phyloP scores from a whole-genome alignment of 2,888 invertebrate species.

The Himalopsyche kuldschensis region DNA sequence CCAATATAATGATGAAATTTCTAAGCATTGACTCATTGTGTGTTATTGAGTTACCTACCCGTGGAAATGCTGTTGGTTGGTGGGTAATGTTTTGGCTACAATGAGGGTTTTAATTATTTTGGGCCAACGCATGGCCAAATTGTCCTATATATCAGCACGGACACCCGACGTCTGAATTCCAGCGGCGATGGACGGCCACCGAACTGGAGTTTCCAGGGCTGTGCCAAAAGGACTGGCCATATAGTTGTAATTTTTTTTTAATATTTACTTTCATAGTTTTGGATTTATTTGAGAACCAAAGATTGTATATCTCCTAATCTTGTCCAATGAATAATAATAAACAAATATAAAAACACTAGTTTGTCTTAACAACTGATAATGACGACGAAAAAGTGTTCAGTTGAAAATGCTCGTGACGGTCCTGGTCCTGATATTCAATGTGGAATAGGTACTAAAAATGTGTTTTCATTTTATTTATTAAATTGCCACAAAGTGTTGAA shows the following conservation, averaged over 20 bases:
- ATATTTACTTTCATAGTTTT: neutral
- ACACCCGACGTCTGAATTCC: constrained; percentile 2
- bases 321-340: too few species aligned
- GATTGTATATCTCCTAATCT: too few species aligned
- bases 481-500: too few species aligned
- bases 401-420: too few species aligned
- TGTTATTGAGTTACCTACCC: neutral
- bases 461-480: too few species aligned
- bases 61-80: neutral
- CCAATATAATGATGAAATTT: neutral
- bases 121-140: constrained; percentile 17
- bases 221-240: neutral
- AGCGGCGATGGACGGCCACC: neutral
- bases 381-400: too few species aligned
- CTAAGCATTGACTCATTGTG: neutral
- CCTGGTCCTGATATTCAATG: too few species aligned
- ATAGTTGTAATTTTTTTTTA: neutral
- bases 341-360: too few species aligned
- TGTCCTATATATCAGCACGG: constrained; percentile 27
- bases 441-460: too few species aligned
- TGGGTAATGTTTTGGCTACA: constrained; percentile 23
- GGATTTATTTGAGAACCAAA: too few species aligned
- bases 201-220: neutral
- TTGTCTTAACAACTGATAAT: too few species aligned
- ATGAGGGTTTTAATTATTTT: constrained; percentile 23